Evolutionary conservation across 2,113 vertebrate genomes (phyloP), one percentile per base, ranked within the genome.

Genomic region (Ellobius talpinus): DNA sequence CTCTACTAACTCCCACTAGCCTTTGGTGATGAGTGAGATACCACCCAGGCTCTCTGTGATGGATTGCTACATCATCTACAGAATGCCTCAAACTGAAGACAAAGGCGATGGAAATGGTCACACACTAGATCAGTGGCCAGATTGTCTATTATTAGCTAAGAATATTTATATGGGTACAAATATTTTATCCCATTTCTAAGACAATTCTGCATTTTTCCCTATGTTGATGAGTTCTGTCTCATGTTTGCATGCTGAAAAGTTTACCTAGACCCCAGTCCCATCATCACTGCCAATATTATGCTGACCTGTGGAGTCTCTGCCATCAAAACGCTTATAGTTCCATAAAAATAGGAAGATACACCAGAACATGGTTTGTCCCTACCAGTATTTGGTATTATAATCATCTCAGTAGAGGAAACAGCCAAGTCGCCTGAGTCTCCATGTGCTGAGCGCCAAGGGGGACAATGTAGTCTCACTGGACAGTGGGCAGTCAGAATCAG

Each of bases 231-330:
- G 79, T 89, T 84, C 9, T 3, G 23, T 26, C 47, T 45, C 58
- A 78, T 0, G 0, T 77, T 90, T 96, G 50, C 89, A 21, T 52
- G 21, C 33, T 19, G 1, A 24, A 55, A 70, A 63, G n/a, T 26
- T 21, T n/a, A 7, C 14, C 31, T 5, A 9, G 17, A 2, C 0
- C 1, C 0, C 14, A 0, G 4, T 1, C 12, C 42, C 4, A 21
- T 2, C 50, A 68, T 21, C 58, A 66, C 31, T 3, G 4, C 1
- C 36, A n/a, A 17, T 0, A 13, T 12, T 77, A 61, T 42, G 36
- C 91, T 73, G 26, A n/a, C 14, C 17, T 39, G 19, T 42, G 29
- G 1, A 86, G 31, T 74, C 26, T 88, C 45, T 50, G 39, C 8
- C 36, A 14, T 91, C 33, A 82, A 93, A 77, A 23, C 55, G 17